Conservation (phyloP, 2,113 vertebrate genomes). For the Amazona guildingii region DNA sequence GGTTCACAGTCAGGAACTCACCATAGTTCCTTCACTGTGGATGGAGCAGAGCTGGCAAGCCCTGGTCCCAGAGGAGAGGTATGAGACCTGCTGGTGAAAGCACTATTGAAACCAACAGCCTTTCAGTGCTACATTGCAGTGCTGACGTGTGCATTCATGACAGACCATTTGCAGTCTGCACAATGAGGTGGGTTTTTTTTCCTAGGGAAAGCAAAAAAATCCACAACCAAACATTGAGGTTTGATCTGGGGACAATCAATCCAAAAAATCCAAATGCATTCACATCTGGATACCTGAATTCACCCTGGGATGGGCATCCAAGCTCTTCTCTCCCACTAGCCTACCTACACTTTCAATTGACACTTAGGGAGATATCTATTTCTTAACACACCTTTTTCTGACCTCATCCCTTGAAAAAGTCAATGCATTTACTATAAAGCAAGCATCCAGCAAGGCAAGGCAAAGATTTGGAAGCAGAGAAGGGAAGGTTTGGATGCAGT, state of each 20-base stretch:
- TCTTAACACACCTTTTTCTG: not conserved
- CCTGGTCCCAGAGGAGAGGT: not conserved
- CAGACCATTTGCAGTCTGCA: not conserved
- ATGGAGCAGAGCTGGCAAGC: not conserved
- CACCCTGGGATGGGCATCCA: not conserved
- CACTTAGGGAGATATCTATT: not conserved
- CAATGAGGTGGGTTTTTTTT: not conserved
- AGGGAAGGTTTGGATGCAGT: not conserved
- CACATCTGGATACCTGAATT: not conserved
- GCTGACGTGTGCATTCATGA: fast-evolving
- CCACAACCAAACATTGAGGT: not conserved
- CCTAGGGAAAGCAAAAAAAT: not conserved
- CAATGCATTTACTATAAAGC: not conserved
- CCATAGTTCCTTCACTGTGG: not conserved
- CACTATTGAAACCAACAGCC: not conserved
- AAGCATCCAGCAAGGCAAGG: not conserved
- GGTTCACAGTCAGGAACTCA: not conserved
- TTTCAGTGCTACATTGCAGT: no score
- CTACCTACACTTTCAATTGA: not conserved
- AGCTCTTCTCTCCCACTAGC: not conserved
- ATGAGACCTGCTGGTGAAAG: not conserved
- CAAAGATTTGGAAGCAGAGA: not conserved
- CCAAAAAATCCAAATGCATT: not conserved
- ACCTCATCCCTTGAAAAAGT: not conserved
- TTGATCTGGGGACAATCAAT: not conserved